phyloP scores from a whole-genome alignment of 2,797 vertebrate genomes.

The Orestias chungarensis region DNA sequence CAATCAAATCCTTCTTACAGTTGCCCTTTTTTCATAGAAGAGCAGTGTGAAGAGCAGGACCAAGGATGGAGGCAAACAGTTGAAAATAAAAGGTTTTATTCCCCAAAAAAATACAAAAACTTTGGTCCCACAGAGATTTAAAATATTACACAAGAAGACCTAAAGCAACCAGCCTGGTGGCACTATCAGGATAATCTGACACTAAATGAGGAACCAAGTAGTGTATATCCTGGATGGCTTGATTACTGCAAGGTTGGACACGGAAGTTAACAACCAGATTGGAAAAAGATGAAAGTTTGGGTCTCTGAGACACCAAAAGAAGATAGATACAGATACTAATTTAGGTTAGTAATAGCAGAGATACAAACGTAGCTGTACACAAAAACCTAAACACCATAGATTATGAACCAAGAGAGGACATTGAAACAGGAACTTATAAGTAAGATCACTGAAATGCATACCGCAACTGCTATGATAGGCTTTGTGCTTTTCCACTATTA shows the following conservation, averaged over 20 bases:
- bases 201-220: neutral
- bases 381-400: neutral
- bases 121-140: neutral
- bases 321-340: neutral
- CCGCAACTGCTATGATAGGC: no score
- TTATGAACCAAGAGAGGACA: neutral
- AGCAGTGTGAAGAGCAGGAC: no score
- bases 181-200: neutral
- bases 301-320: neutral
- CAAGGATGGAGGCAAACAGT: no score
- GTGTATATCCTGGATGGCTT: neutral
- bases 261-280: neutral
- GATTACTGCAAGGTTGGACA: neutral
- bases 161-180: no score
- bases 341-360: neutral
- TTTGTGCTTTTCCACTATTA: neutral
- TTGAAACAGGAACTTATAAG: no score
- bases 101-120: no score
- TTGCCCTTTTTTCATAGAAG: neutral
- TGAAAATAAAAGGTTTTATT: no score
- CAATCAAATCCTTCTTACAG: neutral
- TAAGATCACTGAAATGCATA: no score
- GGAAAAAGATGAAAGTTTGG: neutral
- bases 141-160: neutral
- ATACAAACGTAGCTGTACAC: neutral